Percentiles rank a stretch among this genome's conserved stretches.
Conservation (phyloP, 2,888 invertebrate genomes). For the Ctenicera cuprea region DNA sequence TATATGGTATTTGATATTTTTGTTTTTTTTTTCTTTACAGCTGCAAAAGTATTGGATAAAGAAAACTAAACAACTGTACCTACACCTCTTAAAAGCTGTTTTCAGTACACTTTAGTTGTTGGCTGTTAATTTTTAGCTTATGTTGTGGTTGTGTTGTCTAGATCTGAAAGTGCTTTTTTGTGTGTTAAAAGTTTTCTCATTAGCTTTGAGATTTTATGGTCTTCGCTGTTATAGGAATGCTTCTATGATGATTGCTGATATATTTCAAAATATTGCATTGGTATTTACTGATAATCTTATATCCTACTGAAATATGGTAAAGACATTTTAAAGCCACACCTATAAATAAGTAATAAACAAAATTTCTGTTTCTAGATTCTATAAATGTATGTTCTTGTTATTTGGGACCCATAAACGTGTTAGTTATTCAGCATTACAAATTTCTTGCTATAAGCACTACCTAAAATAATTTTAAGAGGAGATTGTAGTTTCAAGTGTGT, state of each 20-base stretch:
- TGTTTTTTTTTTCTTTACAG: slow-evolving; percentile 57
- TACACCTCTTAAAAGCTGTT: slow-evolving; percentile 13
- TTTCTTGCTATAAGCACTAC: no score
- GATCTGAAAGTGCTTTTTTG: slow-evolving; percentile 3
- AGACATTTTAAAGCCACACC: no score
- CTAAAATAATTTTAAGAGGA: no score
- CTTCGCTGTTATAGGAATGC: not conserved
- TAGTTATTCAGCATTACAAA: no score
- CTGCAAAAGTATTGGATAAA: slow-evolving; percentile 63
- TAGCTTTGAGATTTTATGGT: slow-evolving; percentile 11
- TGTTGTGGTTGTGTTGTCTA: slow-evolving; percentile 3
- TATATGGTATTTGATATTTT: slow-evolving; percentile 23
- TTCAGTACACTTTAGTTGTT: slow-evolving; percentile 13
- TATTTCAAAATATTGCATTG: no score
- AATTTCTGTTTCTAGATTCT: no score
- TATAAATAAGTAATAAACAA: no score
- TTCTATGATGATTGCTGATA: not conserved
- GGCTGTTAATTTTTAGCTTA: slow-evolving; percentile 32
- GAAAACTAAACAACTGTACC: slow-evolving; percentile 54
- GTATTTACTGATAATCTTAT: no score
- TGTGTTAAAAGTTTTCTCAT: not conserved
- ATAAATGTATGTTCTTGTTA: no score
- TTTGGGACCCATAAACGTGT: no score
- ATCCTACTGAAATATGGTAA: no score
- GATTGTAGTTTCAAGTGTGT: no score